Evolutionary conservation across 2,797 vertebrate species (phyloP).

Genomic region (Falco novaeseelandiae): DNA sequence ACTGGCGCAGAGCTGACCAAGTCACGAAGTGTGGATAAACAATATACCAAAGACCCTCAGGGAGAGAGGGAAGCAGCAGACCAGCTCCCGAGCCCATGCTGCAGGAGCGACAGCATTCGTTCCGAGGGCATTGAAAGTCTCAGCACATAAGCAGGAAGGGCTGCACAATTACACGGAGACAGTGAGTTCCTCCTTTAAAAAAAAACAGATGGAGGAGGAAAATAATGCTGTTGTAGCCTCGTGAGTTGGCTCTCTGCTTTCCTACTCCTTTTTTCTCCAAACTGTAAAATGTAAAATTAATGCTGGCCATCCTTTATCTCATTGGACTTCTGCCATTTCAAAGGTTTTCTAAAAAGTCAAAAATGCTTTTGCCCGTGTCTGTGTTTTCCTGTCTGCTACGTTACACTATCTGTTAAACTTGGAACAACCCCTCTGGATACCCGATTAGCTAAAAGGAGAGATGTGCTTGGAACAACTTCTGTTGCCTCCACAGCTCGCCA

Average conservation of each 20-base stretch:
- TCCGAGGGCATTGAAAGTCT: background rate
- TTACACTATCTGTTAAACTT: no score
- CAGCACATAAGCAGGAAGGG: background rate
- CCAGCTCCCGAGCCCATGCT: background rate
- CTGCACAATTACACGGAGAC: background rate
- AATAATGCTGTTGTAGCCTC: background rate
- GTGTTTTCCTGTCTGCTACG: background rate
- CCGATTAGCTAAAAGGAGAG: no score
- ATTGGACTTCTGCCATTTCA: background rate
- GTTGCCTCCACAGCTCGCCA: accelerated
- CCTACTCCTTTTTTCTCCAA: background rate
- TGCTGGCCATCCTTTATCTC: background rate
- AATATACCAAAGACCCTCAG: accelerated
- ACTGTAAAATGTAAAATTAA: background rate
- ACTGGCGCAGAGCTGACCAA: accelerated
- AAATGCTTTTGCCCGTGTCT: background rate
- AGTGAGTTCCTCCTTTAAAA: background rate
- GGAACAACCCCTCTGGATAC: background rate
- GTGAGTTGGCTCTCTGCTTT: accelerated
- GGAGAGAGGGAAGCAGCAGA: background rate
- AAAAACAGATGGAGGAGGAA: background rate
- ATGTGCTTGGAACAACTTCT: background rate
- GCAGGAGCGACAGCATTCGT: background rate
- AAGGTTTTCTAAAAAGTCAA: background rate
- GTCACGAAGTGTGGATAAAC: no score